Conservation (phyloP, 2,888 invertebrate genomes). For the Ecdyonurus torrentis region DNA sequence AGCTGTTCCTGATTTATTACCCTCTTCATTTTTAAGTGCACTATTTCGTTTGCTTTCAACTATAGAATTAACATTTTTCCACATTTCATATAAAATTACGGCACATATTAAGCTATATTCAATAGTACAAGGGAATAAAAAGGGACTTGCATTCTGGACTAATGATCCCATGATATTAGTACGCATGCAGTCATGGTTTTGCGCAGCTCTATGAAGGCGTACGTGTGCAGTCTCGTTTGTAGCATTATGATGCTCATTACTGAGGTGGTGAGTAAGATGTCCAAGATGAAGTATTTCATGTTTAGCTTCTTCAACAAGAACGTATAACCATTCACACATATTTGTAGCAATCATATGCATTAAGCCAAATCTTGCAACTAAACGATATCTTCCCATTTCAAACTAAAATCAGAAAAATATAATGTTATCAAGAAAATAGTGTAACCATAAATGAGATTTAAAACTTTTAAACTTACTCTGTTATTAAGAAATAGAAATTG, state of each 20-base stretch:
- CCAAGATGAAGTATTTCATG: conserved; percentile 66
- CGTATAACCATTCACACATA: conserved; percentile 82
- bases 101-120: conserved; percentile 86
- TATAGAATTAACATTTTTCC: conserved; percentile 52
- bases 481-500: conserved; percentile 88
- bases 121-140: conserved; percentile 78
- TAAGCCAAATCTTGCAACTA: conserved; percentile 69
- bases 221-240: not conserved
- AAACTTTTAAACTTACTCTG: conserved; percentile 37
- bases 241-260: not conserved
- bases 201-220: not conserved
- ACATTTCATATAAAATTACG: conserved; percentile 77
- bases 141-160: conserved; percentile 52
- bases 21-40: not conserved
- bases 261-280: conserved; percentile 21
- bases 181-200: conserved; percentile 19
- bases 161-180: conserved; percentile 38
- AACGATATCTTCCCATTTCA: conserved; percentile 44
- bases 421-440: no score
- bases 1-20: not conserved
- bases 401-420: conserved; percentile 24
- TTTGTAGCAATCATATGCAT: conserved; percentile 93
- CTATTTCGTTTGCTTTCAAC: not conserved
- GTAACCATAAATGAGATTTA: no score
- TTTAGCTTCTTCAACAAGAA: conserved; percentile 72